Evolutionary conservation across 2,888 invertebrate species (phyloP).

Genomic region (Ganaspis brasiliensis): DNA sequence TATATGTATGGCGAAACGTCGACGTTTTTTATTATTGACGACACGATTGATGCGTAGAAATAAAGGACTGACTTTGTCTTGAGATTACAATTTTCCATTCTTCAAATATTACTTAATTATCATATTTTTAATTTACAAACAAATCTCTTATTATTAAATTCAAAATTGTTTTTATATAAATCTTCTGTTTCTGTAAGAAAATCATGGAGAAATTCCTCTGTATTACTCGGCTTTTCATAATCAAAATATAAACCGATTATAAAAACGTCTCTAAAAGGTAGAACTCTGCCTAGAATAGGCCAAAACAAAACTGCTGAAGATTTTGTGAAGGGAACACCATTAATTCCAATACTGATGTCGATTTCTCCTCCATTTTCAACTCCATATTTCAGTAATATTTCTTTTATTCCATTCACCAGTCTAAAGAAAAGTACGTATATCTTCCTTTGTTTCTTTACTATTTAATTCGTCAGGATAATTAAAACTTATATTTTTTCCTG

Average conservation of each 20-base stretch:
- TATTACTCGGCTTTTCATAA: background rate
- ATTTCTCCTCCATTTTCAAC: background rate
- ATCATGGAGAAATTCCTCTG: background rate
- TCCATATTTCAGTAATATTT: background rate
- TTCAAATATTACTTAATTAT: background rate
- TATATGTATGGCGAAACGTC: no score
- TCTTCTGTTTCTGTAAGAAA: slow-evolving; percentile 39
- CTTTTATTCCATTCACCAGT: slow-evolving; percentile 9
- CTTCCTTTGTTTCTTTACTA: slow-evolving; percentile 37
- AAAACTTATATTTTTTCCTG: background rate
- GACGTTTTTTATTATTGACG: no score
- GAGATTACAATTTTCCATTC: no score
- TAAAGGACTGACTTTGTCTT: slow-evolving; percentile 25
- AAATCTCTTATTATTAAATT: background rate
- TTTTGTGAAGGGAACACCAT: slow-evolving; percentile 53
- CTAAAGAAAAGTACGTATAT: slow-evolving; percentile 38
- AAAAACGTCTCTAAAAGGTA: background rate
- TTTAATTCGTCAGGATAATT: background rate
- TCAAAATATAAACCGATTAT: background rate
- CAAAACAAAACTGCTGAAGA: slow-evolving; percentile 8
- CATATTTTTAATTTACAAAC: background rate
- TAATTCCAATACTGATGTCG: slow-evolving; percentile 46
- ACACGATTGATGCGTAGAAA: no score
- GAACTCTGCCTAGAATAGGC: background rate
- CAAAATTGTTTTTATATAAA: background rate